Evolutionary conservation across 2,888 invertebrate species (phyloP), one percentile per base, ranked within the genome.

Genomic region (Patella pellucida): DNA sequence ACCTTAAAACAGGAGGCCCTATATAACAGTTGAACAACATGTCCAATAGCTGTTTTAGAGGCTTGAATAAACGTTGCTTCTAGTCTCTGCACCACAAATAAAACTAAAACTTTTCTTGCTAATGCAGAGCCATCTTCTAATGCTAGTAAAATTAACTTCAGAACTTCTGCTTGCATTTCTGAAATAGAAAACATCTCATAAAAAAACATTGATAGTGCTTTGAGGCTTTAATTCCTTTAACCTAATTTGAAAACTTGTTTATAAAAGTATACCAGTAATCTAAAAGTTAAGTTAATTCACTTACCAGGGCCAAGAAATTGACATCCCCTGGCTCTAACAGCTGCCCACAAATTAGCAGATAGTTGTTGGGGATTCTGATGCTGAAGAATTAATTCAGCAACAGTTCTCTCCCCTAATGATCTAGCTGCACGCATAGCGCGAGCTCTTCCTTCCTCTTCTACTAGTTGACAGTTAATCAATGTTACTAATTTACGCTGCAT

Each of bases 101-200:
- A 96, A 80, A 99, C 99, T 86, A 99, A 92, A 71, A 91, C 92
- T 81, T 92, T 92, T 27, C 92, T 85, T 0, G 97, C 97, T 80
- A 98, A 92, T 4, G 97, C 96, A 0, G 97, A 96, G 14, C 98
- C 98, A 92, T 99, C 98, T 91, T 98, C 97, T 71, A 99, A 92
- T 0, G 98, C 97, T 79, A 98, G 92, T 67, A 99, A 92, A 69
- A 99, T 98, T 82, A 99, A 92, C 89, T 89, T 96, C 54, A 99
- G 92, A 73, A 99, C 98, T 92, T 99, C 99, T 91, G 99, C 98
- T 92, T 99, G 99, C 98, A 99, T 98, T 41, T 97, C 98, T 93
- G 90, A 62, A 82, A 78, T 4, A 78, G 52, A 52, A 75, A 54
- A 52, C 0, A 7, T 16, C n/a, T 54, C 15, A 15, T 54, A 54